Conservation (phyloP, 2,888 invertebrate genomes). For the Cryptosula pallasiana region DNA sequence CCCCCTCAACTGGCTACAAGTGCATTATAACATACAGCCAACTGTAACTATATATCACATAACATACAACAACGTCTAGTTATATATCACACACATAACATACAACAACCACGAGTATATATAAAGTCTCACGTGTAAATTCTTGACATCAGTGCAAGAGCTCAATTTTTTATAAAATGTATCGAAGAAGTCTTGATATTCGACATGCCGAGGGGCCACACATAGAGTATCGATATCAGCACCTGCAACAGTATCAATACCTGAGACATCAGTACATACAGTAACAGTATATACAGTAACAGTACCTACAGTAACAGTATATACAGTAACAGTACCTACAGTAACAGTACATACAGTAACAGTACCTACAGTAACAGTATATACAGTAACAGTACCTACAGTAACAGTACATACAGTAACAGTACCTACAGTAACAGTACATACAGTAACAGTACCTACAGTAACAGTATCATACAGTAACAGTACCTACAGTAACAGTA, state of each 20-base stretch:
- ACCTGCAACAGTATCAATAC: constrained; percentile 57
- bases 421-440: background rate
- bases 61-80: no score
- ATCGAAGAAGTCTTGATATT: constrained; percentile 88
- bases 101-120: background rate
- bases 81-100: background rate
- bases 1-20: constrained; percentile 84
- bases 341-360: background rate
- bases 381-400: background rate
- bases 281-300: background rate
- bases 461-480: background rate
- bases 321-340: background rate
- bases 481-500: background rate
- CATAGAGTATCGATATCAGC: constrained; percentile 98
- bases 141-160: constrained; percentile 76
- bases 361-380: background rate
- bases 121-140: constrained; percentile 63
- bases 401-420: background rate
- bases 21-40: no score
- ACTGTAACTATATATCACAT: no score
- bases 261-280: background rate
- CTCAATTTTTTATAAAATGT: constrained; percentile 87
- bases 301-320: background rate
- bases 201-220: constrained; percentile 93
- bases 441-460: background rate